phyloP scores from a whole-genome alignment of 2,888 invertebrate genomes.

The Liposcelis brunnea region DNA sequence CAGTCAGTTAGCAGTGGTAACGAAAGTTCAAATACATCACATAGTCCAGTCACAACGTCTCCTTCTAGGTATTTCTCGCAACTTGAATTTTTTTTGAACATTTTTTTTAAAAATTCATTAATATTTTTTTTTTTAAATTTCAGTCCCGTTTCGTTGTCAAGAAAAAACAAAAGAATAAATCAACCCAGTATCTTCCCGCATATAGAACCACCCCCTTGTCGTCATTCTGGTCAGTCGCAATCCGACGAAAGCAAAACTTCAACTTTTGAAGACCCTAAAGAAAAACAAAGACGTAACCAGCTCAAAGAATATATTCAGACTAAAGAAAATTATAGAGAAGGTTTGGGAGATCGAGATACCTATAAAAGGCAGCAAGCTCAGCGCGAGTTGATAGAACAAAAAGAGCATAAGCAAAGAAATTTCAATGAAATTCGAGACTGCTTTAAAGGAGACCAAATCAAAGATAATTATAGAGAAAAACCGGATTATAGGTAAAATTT shows the following conservation, averaged over 20 bases:
- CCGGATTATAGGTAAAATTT: constrained; percentile 1
- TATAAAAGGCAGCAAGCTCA: not conserved
- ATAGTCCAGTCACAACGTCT: constrained; percentile 5
- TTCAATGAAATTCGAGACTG: constrained; percentile 3
- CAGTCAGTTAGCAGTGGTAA: not conserved
- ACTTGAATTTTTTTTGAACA: not conserved
- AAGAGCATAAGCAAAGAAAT: not conserved
- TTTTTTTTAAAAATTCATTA: not conserved
- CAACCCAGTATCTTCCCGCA: not conserved
- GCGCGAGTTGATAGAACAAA: not conserved
- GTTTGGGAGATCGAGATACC: not conserved
- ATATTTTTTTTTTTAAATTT: constrained; percentile 1
- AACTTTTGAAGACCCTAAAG: too few relatives aligned
- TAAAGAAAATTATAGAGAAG: too few relatives aligned
- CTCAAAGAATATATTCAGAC: too few relatives aligned
- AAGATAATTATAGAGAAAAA: constrained; percentile 1
- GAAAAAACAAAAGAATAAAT: not conserved
- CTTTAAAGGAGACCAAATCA: not conserved
- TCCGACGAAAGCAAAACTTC: too few relatives aligned
- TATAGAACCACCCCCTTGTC: not conserved
- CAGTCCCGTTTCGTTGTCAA: constrained; percentile 3
- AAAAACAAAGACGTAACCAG: too few relatives aligned
- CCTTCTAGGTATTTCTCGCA: constrained; percentile 7
- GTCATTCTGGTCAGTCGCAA: constrained; percentile 4
- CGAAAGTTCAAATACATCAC: constrained; percentile 1